Evolutionary conservation across 2,797 vertebrate species (phyloP).

Genomic region (Enoplosus armatus): DNA sequence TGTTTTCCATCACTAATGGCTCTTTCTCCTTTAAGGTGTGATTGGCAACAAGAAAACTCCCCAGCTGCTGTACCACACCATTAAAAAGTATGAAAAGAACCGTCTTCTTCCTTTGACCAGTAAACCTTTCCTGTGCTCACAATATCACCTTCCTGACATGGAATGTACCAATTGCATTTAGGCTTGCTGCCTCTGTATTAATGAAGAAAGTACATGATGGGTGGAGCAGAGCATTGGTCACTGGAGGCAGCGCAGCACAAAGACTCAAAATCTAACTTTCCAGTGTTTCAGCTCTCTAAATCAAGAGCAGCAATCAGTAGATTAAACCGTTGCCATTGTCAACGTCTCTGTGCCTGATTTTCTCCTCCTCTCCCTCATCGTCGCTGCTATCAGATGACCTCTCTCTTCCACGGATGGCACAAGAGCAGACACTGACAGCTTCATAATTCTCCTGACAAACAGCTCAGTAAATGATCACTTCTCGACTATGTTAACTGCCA

Average conservation of each 20-base stretch:
- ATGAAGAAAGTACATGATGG: background rate
- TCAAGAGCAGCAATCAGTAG: constrained; percentile 87
- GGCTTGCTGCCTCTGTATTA: background rate
- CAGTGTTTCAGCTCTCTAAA: constrained; percentile 82
- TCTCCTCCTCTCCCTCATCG: constrained; percentile 67
- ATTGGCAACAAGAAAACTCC: background rate
- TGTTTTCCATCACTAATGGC: too few species aligned
- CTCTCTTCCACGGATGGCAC: constrained; percentile 61
- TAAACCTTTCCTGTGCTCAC: too few species aligned
- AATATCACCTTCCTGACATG: background rate
- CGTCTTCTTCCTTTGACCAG: background rate
- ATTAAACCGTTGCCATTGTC: constrained; percentile 64
- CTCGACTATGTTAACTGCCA: constrained; percentile 45
- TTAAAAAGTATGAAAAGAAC: too few species aligned
- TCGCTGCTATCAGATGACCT: constrained; percentile 78
- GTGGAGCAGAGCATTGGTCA: constrained; percentile 33
- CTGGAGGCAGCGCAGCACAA: constrained; percentile 58
- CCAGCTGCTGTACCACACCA: background rate
- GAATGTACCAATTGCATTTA: background rate
- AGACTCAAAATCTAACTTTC: constrained; percentile 47
- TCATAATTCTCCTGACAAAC: constrained; percentile 75
- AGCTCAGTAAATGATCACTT: constrained; percentile 71
- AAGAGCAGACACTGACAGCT: constrained; percentile 64
- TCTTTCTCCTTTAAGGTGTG: too few species aligned
- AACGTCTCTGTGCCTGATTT: constrained; percentile 43